A percentile compares a stretch with the other conserved stretches of the same genome.
Evolutionary conservation across 2,113 vertebrate species (phyloP).

Genomic region (Epinephelus cyanopodus): DNA sequence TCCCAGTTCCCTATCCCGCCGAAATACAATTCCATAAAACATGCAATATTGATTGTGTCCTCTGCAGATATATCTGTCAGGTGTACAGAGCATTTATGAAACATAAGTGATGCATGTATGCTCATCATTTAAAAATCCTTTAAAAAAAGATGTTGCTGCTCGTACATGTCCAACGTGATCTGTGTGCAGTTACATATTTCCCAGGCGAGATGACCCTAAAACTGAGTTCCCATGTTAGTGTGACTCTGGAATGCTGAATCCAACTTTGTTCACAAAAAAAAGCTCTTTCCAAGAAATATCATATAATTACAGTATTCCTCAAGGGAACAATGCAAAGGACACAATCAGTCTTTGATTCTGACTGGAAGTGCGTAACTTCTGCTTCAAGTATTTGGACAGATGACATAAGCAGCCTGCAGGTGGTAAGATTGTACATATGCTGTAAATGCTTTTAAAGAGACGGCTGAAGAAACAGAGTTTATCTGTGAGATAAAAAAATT

Average conservation of each 20-base stretch:
- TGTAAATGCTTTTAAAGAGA: not conserved
- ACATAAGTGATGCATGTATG: not conserved
- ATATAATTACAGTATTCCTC: not conserved
- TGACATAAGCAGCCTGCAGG: not conserved
- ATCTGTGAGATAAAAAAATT: not conserved
- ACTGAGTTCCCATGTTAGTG: not conserved
- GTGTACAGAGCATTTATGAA: constrained; percentile 25
- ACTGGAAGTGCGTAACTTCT: not conserved
- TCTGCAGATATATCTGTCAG: constrained; percentile 62
- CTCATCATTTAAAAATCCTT: not conserved
- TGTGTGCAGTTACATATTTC: not conserved
- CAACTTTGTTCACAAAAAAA: not conserved
- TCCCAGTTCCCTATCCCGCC: constrained; percentile 78
- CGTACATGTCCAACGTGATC: not conserved
- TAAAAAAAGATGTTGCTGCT: not conserved
- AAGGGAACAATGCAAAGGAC: not conserved
- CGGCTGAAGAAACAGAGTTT: not conserved
- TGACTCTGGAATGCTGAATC: constrained; percentile 3
- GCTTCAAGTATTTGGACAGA: not conserved
- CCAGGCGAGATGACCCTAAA: not conserved
- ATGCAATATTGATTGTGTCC: constrained; percentile 76
- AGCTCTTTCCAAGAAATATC: not conserved
- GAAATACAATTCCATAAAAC: constrained; percentile 82
- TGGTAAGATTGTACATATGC: not conserved
- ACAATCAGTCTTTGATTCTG: not conserved